Conservation (phyloP, 1,140 invertebrate species). For the Protaetia brevitarsis region DNA sequence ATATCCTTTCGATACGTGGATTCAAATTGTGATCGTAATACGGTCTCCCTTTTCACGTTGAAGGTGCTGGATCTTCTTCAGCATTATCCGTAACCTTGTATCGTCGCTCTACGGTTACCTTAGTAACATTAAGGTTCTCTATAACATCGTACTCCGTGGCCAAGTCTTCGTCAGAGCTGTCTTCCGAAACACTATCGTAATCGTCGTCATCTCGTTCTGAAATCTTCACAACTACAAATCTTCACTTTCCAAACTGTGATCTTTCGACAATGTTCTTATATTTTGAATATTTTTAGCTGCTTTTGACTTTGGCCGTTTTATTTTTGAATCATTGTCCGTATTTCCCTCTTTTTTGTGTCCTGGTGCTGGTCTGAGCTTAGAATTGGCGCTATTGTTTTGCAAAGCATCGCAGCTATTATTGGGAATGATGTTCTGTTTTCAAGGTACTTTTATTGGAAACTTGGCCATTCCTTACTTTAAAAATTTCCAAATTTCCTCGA, state of each 20-base stretch:
- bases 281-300: background rate
- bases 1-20: background rate
- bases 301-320: background rate
- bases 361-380: no score
- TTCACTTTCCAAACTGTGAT: slow-evolving; percentile 3
- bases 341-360: no score
- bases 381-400: no score
- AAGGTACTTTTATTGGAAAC: no score
- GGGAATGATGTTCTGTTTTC: no score
- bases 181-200: background rate
- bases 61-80: background rate
- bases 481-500: no score
- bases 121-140: slow-evolving; percentile 1
- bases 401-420: no score
- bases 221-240: background rate
- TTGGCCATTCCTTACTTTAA: no score
- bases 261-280: background rate
- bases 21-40: slow-evolving; percentile 8
- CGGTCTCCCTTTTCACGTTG: background rate
- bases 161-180: background rate
- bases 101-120: background rate
- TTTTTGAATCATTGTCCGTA: background rate
- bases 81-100: background rate
- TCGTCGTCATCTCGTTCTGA: no score
- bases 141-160: background rate